Evolutionary conservation across 2,113 vertebrate genomes (phyloP), one percentile per base, ranked within the genome.

Genomic region (Typhlomys cinereus): DNA sequence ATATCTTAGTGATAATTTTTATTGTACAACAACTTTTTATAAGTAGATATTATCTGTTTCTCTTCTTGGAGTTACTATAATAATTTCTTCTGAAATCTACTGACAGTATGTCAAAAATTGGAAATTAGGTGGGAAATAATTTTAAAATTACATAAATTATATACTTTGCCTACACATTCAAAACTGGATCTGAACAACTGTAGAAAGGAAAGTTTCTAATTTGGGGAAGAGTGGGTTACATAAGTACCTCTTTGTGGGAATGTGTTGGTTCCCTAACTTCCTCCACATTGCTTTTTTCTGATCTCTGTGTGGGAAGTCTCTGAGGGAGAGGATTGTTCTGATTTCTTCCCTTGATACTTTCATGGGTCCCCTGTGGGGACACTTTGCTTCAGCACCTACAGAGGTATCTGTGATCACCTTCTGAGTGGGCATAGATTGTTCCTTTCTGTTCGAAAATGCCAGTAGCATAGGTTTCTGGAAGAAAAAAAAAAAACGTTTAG

Each of bases 191-290:
- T 76, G 71, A 92, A 78, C 70, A 81, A 54, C 41, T 23, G 69
- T 70, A 46, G 90, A 84, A 73, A 91, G 52, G 46, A 90, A 85
- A 41, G 14, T 64, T 93, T 95, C 85, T 92, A 79, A 93, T 88
- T 90, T 57, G 90, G 54, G 52, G 25, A 89, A 61, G 75, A 83
- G 80, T 79, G 34, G 67, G 90, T 71, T 61, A 79, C 57, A 66
- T 90, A 74, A 88, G 85, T 50, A 18, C 66, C 61, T 92, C 62
- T 92, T 41, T n/a, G 64, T 31, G 39, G 69, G 76, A 78, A 76
- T 52, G 62, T 31, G 15, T 61, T 74, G 71, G 34, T 46, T 82
- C 74, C 14, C 62, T 92, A 10, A 10, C 64, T 90, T 85, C 46
- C 88, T 66, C 85, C 90, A 69, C 27, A 50, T 29, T 46, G 61